Evolutionary conservation across 2,888 invertebrate species (phyloP), one percentile per base, ranked within the genome.

Genomic region (Diarsia dahlii): DNA sequence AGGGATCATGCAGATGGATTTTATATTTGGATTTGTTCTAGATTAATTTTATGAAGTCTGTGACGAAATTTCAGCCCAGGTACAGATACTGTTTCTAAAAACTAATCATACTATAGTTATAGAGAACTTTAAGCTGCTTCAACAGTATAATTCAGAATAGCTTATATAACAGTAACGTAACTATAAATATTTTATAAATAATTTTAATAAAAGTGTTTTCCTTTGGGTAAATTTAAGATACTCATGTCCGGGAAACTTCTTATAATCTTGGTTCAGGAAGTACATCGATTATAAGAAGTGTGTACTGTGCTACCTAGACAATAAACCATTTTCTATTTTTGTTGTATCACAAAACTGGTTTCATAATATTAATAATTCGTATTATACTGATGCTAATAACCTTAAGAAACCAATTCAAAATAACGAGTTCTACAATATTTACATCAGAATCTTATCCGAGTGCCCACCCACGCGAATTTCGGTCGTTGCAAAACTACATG

Each of bases 401-500:
- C n/a, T 45, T 50, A 56, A 75, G 48, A 69, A 68, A 67, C 10
- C 13, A 23, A 58, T 34, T 34, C 58, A 60, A 75, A 82, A 71
- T 78, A 77, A 68, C 64, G 48, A 82, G 56, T 48, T 48, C 52
- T 52, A 64, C 10, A 58, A 82, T 85, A 74, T 83, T 78, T 78
- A 74, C 86, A 83, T 78, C 71, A 63, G 28, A 71, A 72, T 83
- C 83, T 86, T 78, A 83, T 72, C 72, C 45, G 0, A 71, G 39
- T 39, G 12, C 56, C 56, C 64, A 64, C 86, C 84, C 72, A 84
- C 84, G 54, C 62, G 50, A 58, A 86, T 74, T 84, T 83, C 28
- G 85, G 82, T 60, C 64, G 80, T 78, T 78, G 74, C 76, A 86
- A 84, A 81, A 85, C 74, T 81, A 81, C 69, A 78, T 82, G 82